Conservation (phyloP, 2,888 invertebrate species). For the Drosophila picticornis region DNA sequence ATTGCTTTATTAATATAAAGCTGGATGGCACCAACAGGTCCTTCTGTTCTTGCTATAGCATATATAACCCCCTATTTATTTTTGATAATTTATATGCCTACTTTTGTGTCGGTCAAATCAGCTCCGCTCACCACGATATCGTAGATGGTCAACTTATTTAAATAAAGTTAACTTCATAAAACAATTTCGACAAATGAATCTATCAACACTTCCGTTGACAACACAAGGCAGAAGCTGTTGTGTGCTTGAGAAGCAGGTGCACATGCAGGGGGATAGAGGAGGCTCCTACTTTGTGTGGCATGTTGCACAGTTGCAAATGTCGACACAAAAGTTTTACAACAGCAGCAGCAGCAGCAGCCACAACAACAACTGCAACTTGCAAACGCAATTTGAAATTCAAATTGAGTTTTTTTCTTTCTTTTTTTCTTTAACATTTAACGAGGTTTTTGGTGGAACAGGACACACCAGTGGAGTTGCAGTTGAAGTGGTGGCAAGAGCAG, state of each 20-base stretch:
- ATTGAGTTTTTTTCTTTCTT: conserved; percentile 39
- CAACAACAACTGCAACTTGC: conserved; percentile 36
- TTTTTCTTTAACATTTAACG: conserved; percentile 58
- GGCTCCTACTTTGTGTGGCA: conserved; percentile 27
- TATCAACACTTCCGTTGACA: conserved; percentile 83
- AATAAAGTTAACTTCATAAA: conserved; percentile 66
- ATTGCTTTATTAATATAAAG: neutral
- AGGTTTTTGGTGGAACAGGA: conserved; percentile 61
- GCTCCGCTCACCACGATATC: neutral
- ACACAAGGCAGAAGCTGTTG: conserved; percentile 49
- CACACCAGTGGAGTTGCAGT: conserved; percentile 16
- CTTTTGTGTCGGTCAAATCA: neutral
- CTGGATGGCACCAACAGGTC: neutral
- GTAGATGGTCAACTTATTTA: conserved; percentile 38
- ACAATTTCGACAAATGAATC: conserved; percentile 81
- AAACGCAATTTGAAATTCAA: conserved; percentile 77
- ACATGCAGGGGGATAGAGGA: neutral
- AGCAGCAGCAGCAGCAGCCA: conserved; percentile 28
- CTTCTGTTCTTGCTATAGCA: neutral
- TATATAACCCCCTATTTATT: no score
- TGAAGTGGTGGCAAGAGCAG: conserved; percentile 17
- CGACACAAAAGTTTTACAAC: conserved; percentile 52
- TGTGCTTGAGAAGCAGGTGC: neutral
- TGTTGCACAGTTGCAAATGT: conserved; percentile 64
- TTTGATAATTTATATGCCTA: neutral